These are phyloP conservation scores for Melanerpes formicivorus DNA, from an alignment of 2,113 vertebrate genomes.

Conservation along the genomic window DNA sequence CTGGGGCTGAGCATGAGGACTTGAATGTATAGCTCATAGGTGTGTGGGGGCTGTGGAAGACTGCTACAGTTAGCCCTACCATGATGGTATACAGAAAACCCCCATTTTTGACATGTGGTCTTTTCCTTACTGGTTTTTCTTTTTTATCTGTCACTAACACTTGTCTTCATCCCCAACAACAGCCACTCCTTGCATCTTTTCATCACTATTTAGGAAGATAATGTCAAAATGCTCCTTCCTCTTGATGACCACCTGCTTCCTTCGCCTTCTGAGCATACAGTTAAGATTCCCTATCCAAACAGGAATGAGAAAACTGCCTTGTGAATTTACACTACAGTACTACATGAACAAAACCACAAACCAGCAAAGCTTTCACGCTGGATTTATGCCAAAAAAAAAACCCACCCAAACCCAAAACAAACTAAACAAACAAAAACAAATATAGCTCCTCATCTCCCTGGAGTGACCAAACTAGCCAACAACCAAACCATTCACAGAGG, in stretches of 20 bases:
- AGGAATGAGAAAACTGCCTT: neutral
- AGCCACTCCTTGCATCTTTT: neutral
- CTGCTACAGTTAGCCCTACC: neutral
- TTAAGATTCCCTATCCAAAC: neutral
- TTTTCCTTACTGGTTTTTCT: neutral
- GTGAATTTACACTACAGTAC: neutral
- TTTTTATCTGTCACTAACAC: neutral
- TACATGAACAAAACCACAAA: neutral
- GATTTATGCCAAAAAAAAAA: neutral
- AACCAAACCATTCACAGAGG: neutral
- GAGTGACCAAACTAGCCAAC: neutral
- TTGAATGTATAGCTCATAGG: neutral
- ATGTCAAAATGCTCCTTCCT: neutral
- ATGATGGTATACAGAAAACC: neutral
- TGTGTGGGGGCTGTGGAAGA: neutral
- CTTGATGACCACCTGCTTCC: constrained; percentile 4
- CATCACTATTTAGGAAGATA: neutral
- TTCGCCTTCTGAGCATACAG: neutral
- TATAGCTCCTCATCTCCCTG: neutral
- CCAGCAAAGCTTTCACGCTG: accelerated
- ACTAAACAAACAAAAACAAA: neutral
- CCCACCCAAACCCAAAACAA: no score
- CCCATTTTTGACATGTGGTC: neutral
- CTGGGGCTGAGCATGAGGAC: neutral
- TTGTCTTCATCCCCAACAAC: neutral